Evolutionary conservation across 2,888 invertebrate species (phyloP).

Genomic region (Chloroclystis v-ata): DNA sequence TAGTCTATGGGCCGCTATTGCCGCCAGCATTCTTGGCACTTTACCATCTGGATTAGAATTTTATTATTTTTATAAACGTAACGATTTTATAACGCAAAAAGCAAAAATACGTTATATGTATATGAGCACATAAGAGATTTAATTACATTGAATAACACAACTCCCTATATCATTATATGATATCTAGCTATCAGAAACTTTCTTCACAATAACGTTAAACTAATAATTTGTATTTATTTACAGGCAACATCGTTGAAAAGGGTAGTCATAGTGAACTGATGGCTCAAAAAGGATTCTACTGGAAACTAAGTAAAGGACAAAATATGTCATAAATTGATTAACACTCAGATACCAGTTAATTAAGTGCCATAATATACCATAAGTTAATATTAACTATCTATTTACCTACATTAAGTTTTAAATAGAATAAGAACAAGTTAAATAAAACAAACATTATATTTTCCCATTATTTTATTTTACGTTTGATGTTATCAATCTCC

Average conservation of each 20-base stretch:
- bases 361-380: neutral
- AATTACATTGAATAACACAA: too few species aligned
- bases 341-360: neutral
- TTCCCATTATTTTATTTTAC: neutral
- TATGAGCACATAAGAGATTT: too few species aligned
- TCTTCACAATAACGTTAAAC: too few species aligned
- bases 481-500: neutral
- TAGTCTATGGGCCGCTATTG: too few species aligned
- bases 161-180: too few species aligned
- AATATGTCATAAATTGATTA: conserved; percentile 29
- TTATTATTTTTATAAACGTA: too few species aligned
- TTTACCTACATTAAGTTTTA: neutral
- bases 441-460: conserved; percentile 1
- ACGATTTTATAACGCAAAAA: too few species aligned
- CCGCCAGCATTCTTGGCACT: too few species aligned
- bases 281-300: conserved; percentile 80
- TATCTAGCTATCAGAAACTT: too few species aligned
- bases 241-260: conserved; percentile 84
- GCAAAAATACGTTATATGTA: too few species aligned
- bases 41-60: too few species aligned
- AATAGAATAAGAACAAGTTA: neutral
- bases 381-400: neutral
- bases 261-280: conserved; percentile 86
- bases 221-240: conserved; percentile 19
- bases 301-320: conserved; percentile 77